phyloP scores from a whole-genome alignment of 2,797 vertebrate species.

The Chaenodraco wilsoni region DNA sequence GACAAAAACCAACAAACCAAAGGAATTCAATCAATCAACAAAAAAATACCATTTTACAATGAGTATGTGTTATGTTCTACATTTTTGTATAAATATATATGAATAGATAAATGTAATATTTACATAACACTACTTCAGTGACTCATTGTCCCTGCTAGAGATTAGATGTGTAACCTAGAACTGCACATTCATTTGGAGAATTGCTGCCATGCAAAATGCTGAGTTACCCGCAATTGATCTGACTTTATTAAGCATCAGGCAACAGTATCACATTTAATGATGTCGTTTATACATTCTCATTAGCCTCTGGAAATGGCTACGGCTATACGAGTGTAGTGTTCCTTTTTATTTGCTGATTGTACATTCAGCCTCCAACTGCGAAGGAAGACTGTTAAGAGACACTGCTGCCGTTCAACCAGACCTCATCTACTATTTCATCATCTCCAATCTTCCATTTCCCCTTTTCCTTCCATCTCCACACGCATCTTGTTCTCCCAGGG shows the following conservation, averaged over 20 bases:
- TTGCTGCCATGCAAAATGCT: too few relatives aligned
- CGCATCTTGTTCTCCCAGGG: slow-evolving; percentile 5
- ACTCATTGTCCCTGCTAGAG: too few relatives aligned
- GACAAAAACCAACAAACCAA: too few relatives aligned
- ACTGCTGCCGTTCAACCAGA: slow-evolving; percentile 30
- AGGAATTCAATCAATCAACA: too few relatives aligned
- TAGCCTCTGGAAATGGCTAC: slow-evolving; percentile 39
- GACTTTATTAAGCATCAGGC: slow-evolving; percentile 43
- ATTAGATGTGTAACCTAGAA: too few relatives aligned
- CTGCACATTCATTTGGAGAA: too few relatives aligned
- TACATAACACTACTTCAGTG: too few relatives aligned
- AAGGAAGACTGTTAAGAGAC: slow-evolving; percentile 24
- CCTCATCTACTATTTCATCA: slow-evolving; percentile 30
- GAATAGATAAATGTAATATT: too few relatives aligned
- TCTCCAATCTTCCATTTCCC: slow-evolving; percentile 2
- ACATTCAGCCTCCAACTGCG: slow-evolving; percentile 17
- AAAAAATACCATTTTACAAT: too few relatives aligned
- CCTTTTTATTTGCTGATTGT: slow-evolving; percentile 42
- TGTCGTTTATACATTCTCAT: slow-evolving; percentile 42
- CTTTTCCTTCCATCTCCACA: slow-evolving; percentile 25
- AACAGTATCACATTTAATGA: slow-evolving; percentile 47
- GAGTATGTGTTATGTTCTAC: too few relatives aligned
- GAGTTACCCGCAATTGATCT: slow-evolving; percentile 1
- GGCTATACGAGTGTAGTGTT: slow-evolving; percentile 33
- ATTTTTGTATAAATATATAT: too few relatives aligned